A percentile compares a stretch with the other conserved stretches of the same genome.
Conservation (phyloP, 2,113 vertebrate species). For the Zosterops japonicus region DNA sequence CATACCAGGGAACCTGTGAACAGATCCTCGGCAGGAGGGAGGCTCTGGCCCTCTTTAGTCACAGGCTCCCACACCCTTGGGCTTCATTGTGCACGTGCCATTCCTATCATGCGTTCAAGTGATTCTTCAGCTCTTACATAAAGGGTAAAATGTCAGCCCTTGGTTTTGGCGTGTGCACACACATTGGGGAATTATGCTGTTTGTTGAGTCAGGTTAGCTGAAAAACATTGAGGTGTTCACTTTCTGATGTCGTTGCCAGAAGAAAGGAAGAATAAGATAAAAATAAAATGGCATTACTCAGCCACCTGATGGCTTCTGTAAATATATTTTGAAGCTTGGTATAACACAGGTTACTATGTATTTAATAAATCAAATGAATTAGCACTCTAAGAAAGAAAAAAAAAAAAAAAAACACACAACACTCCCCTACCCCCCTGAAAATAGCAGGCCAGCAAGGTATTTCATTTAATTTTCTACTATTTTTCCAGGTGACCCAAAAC, state of each 20-base stretch:
- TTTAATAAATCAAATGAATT: conserved; percentile 47
- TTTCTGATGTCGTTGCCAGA: neutral
- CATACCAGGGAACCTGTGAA: neutral
- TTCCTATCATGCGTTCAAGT: conserved; percentile 20
- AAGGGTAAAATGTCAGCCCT: conserved; percentile 22
- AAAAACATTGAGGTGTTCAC: neutral
- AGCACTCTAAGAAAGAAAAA: neutral
- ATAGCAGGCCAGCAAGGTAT: neutral
- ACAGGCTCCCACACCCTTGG: conserved; percentile 17
- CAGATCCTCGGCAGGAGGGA: neutral
- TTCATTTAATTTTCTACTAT: neutral
- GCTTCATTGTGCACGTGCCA: conserved; percentile 42
- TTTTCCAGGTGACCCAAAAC: conserved; percentile 29
- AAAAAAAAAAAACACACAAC: neutral
- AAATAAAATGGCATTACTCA: neutral
- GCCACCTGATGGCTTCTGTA: neutral
- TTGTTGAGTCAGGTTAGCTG: conserved; percentile 26
- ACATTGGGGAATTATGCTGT: neutral
- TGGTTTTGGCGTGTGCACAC: neutral
- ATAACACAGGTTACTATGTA: neutral
- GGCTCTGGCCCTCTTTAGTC: conserved; percentile 34
- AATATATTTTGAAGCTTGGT: conserved; percentile 10
- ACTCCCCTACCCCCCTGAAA: fast-evolving
- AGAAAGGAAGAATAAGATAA: conserved; percentile 12
- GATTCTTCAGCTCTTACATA: conserved; percentile 51